These are phyloP conservation scores for Geodia barretti DNA, from an alignment of 37 sponge, comb jelly and placozoan species.

Conservation along the genomic window DNA sequence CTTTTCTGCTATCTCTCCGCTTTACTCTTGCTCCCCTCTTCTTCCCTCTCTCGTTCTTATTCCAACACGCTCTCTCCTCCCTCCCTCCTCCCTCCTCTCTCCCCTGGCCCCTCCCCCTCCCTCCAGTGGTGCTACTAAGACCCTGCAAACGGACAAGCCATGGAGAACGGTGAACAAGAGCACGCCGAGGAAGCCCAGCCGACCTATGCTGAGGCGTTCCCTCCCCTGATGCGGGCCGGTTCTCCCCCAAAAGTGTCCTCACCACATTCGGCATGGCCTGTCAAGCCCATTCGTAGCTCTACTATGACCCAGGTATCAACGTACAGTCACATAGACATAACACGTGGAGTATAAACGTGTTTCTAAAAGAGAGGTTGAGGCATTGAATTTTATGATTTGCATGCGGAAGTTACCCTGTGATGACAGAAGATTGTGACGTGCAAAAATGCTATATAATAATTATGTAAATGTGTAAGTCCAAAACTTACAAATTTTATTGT, in stretches of 20 bases:
- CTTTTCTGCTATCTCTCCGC: background rate
- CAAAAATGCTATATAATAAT: no score
- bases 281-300: constrained; percentile 72
- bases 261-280: constrained; percentile 42
- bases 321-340: no score
- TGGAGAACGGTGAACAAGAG: constrained; percentile 36
- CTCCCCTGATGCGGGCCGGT: constrained; percentile 54
- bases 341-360: no score
- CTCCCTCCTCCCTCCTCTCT: background rate
- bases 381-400: background rate
- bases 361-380: no score
- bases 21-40: background rate
- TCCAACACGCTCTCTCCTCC: background rate
- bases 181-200: constrained; percentile 17
- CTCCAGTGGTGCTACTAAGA: constrained; percentile 38
- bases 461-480: no score
- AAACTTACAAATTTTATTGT: no score
- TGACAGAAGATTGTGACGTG: constrained; percentile 6
- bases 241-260: background rate
- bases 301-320: constrained; percentile 73
- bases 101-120: background rate
- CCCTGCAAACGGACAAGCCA: constrained; percentile 42
- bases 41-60: background rate
- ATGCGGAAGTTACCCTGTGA: background rate
- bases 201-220: constrained; percentile 90